Percentiles rank a stretch among this genome's conserved stretches.
Conservation (phyloP, 2,113 vertebrate species). For the Cynoglossus semilaevis region DNA sequence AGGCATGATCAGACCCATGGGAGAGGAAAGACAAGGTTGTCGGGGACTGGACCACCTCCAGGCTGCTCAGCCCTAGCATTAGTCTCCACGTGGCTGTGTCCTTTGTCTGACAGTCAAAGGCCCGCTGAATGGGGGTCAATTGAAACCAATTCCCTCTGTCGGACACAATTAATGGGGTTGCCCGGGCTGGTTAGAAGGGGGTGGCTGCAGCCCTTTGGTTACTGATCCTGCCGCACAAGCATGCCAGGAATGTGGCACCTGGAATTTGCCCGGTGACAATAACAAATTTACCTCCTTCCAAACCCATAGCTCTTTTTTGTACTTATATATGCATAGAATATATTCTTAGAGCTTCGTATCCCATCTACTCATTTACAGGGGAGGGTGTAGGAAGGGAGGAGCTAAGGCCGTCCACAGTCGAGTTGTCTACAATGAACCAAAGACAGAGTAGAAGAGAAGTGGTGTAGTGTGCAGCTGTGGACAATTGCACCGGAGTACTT, state of each 20-base stretch:
- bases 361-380: constrained; percentile 31
- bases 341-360: constrained; percentile 24
- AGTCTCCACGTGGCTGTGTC: constrained; percentile 79
- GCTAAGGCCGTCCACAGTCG: constrained; percentile 42
- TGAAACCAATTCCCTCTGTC: constrained; percentile 79
- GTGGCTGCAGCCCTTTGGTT: constrained; percentile 60
- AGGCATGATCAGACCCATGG: constrained; percentile 55
- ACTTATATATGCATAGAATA: constrained; percentile 49
- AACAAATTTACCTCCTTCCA: constrained; percentile 42
- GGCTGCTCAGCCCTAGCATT: constrained; percentile 73
- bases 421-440: constrained; percentile 41
- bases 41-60: constrained; percentile 61
- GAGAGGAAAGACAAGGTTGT: constrained; percentile 42
- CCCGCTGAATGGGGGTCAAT: constrained; percentile 75
- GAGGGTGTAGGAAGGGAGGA: constrained; percentile 45
- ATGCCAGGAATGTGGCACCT: constrained; percentile 70
- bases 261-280: constrained; percentile 68
- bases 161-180: constrained; percentile 73
- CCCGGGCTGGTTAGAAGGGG: constrained; percentile 43
- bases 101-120: constrained; percentile 73
- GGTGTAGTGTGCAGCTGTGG: constrained; percentile 50
- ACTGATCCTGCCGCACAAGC: constrained; percentile 72
- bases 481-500: constrained; percentile 41
- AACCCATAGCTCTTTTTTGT: constrained; percentile 47
- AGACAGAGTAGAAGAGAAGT: constrained; percentile 34